Conservation (phyloP, 2,888 invertebrate genomes). For the Cybosia mesomella region DNA sequence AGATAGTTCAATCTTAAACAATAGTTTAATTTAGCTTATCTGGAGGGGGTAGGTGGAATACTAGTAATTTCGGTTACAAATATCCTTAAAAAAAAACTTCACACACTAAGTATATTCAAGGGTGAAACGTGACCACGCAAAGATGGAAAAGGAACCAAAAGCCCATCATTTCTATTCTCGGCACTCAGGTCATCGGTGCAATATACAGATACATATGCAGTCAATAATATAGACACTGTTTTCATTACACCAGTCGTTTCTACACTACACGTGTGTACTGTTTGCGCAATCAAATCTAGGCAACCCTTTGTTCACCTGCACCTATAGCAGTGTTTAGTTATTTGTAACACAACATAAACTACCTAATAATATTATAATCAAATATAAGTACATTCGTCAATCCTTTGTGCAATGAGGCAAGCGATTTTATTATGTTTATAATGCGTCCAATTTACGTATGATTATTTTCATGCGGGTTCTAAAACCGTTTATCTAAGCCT, state of each 20-base stretch:
- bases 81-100: too few species aligned
- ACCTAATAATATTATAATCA: not conserved
- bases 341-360: not conserved
- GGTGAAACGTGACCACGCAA: slow-evolving; percentile 42
- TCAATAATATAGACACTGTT: slow-evolving; percentile 31
- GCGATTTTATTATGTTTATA: not conserved
- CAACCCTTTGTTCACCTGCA: slow-evolving; percentile 7
- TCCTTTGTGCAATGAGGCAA: not conserved
- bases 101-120: not conserved
- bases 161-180: slow-evolving; percentile 48
- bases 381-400: not conserved
- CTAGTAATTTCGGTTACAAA: too few species aligned
- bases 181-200: slow-evolving; percentile 42
- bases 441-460: not conserved
- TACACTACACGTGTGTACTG: slow-evolving; percentile 15
- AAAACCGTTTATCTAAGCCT: not conserved
- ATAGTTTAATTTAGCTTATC: not conserved
- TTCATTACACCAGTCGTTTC: slow-evolving; percentile 34
- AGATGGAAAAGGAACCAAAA: slow-evolving; percentile 39
- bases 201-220: slow-evolving; percentile 12
- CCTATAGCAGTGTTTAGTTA: not conserved
- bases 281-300: slow-evolving; percentile 12
- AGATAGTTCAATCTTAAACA: not conserved
- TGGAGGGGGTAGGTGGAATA: too few species aligned
- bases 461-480: not conserved